Base-by-base conservation (phyloP, 2,888 invertebrate species). In the Meliscaeva auricollis region DNA sequence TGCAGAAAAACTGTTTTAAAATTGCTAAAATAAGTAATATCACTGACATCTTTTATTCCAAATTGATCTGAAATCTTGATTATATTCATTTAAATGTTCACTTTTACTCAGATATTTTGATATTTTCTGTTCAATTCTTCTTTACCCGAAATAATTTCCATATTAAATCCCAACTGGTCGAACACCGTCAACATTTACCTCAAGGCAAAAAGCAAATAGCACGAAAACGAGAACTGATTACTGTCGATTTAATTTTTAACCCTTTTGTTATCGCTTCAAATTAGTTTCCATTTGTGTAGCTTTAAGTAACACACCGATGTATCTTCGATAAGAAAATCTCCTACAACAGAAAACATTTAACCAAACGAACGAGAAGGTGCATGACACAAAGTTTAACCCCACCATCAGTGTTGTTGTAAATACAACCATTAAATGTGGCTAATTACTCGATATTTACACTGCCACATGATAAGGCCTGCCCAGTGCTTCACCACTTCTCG, bases 371-470 rank as follows among this genome's bases (percentile, higher is more conserved):
- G 20, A 17, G 22, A n/a, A 72, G 66, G 13, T 69, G 38, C 54
- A 41, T 54, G 52, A 52, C 38, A 50, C 26, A 20, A 54, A 85
- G 75, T 80, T 73, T 68, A 80, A 62, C 72, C 68, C 68, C 68
- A 50, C 32, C 35, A 38, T 6, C 17, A 3, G 38, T 11, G 38
- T 46, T 41, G 81, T 85, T 85, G 76, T 81, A 77, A 73, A 81
- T 85, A 73, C 68, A 85, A 73, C 81, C 85, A 85, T 85, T 50
- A 77, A 81, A 77, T 64, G 62, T 20, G 13, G 72, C 81, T 85
- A 85, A 85, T 85, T 85, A 81, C 80, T 85, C 81, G 85, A 85
- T 85, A 85, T 85, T 85, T 85, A 81, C 81, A 77, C 76, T 76
- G 85, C 76, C 81, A 77, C 52, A 72, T 81, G 85, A 85, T 85